A percentile compares a stretch with the other conserved stretches of the same genome.
Conservation (phyloP, 2,888 invertebrate genomes). For the Coremacera marginata region DNA sequence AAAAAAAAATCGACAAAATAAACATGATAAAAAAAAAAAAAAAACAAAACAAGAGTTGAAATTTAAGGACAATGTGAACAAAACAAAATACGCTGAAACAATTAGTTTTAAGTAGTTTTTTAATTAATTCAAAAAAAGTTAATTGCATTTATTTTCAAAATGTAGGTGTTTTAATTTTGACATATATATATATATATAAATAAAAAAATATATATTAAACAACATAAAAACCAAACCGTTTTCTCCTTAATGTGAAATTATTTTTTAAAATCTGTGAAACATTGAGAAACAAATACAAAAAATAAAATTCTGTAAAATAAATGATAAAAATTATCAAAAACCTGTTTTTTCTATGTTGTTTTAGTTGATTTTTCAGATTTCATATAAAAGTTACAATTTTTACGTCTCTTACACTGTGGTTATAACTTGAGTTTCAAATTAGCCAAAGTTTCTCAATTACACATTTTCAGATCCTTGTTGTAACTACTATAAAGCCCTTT, state of each 20-base stretch:
- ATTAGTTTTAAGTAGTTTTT: slow-evolving; percentile 26
- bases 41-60: neutral
- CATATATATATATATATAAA: neutral
- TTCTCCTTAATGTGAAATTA: slow-evolving; percentile 6
- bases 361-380: no score
- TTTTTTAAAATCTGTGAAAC: slow-evolving; percentile 27
- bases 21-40: neutral
- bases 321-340: slow-evolving; percentile 19
- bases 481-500: no score
- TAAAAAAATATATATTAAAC: neutral
- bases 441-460: no score
- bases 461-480: no score
- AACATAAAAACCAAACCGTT: slow-evolving; percentile 3
- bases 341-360: neutral
- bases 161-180: neutral
- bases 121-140: slow-evolving; percentile 11
- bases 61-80: slow-evolving; percentile 10
- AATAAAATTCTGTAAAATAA: slow-evolving; percentile 29
- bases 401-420: no score
- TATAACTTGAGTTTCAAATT: no score
- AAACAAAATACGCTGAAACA: slow-evolving; percentile 25
- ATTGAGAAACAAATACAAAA: slow-evolving; percentile 1
- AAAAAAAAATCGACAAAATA: neutral
- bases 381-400: no score
- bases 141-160: slow-evolving; percentile 24